A percentile compares a stretch with the other conserved stretches of the same genome.
Conservation (phyloP, 2,888 invertebrate genomes). For the Drosophila acutilabella region DNA sequence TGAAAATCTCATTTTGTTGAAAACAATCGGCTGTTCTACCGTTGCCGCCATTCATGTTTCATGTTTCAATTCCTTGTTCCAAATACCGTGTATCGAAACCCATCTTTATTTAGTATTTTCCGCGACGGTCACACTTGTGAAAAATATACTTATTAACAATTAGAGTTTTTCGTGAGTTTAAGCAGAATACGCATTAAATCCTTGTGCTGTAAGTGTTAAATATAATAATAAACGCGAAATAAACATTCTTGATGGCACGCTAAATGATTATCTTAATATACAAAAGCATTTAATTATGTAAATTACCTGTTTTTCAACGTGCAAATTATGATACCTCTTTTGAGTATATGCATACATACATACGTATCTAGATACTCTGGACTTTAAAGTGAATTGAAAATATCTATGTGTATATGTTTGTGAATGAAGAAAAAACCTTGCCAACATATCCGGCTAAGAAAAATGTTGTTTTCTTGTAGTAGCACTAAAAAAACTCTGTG, state of each 20-base stretch:
- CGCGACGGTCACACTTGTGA: conserved; percentile 13
- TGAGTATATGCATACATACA: conserved; percentile 15
- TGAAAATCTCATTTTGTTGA: neutral
- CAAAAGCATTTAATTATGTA: neutral
- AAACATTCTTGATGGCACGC: neutral
- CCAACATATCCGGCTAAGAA: neutral
- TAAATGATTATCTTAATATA: neutral
- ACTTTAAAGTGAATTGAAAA: conserved; percentile 10
- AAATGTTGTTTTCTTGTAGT: neutral
- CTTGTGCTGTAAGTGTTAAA: conserved; percentile 18
- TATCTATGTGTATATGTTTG: neutral
- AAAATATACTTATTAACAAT: conserved; percentile 29
- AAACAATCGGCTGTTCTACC: neutral
- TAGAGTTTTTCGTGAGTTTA: conserved; percentile 24
- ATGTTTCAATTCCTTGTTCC: conserved; percentile 4
- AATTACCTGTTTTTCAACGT: neutral
- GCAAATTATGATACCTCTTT: neutral
- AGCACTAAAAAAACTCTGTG: neutral
- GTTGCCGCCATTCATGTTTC: neutral
- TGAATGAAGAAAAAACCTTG: neutral
- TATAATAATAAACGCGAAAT: conserved; percentile 1
- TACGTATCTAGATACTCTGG: conserved; percentile 11
- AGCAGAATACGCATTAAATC: conserved; percentile 21
- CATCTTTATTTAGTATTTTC: conserved; percentile 11
- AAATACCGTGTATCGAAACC: neutral